phyloP scores from a whole-genome alignment of 2,888 invertebrate genomes.

The Dendrolimus pini region DNA sequence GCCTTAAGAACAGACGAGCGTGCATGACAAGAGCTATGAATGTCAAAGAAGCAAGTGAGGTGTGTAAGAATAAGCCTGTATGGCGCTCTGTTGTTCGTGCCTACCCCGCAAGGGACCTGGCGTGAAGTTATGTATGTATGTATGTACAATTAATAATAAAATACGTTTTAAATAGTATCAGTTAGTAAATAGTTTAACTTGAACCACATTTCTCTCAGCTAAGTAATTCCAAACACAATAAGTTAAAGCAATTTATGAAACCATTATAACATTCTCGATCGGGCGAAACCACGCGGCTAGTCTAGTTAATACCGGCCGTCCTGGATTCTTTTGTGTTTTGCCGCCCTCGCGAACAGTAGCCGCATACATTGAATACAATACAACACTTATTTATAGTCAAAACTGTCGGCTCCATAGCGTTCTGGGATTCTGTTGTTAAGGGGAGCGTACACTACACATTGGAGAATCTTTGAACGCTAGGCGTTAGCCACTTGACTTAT shows the following conservation, averaged over 20 bases:
- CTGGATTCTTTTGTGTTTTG: conserved; percentile 69
- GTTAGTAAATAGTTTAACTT: background rate
- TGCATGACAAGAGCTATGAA: too few species aligned
- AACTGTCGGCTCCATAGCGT: conserved; percentile 72
- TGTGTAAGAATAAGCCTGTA: too few species aligned
- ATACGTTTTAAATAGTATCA: too few species aligned
- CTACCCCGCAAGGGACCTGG: too few species aligned
- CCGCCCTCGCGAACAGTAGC: conserved; percentile 64
- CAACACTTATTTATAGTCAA: conserved; percentile 76
- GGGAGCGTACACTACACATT: conserved; percentile 23
- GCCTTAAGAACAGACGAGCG: too few species aligned
- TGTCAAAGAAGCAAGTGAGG: too few species aligned
- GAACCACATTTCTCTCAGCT: background rate
- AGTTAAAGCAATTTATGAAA: conserved; percentile 7
- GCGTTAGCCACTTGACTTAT: too few species aligned
- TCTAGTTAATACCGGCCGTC: conserved; percentile 51
- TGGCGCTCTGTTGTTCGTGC: too few species aligned
- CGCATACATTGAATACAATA: conserved; percentile 71
- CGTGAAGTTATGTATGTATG: too few species aligned
- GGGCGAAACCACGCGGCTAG: conserved; percentile 21
- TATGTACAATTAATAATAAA: too few species aligned
- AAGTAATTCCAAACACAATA: conserved; percentile 5
- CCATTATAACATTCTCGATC: conserved; percentile 21
- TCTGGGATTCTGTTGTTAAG: conserved; percentile 31
- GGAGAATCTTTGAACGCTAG: too few species aligned